Evolutionary conservation across 2,113 vertebrate genomes (phyloP).

Genomic region (Rhabdornis inornatus): DNA sequence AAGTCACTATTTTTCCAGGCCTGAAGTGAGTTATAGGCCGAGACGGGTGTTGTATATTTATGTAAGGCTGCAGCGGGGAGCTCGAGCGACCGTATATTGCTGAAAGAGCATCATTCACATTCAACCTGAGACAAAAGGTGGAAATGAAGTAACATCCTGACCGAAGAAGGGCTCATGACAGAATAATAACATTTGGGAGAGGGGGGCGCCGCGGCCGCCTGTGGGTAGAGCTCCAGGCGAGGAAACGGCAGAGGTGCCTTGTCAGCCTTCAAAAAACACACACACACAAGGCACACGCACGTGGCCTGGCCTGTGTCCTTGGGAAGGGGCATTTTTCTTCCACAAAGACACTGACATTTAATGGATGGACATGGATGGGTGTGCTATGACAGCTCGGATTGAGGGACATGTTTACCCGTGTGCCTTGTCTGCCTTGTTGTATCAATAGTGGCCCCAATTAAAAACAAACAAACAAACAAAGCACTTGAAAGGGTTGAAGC

Average conservation of each 20-base stretch:
- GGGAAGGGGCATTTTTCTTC: conserved; percentile 74
- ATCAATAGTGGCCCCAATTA: not conserved
- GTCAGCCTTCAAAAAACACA: conserved; percentile 79
- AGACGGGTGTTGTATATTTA: conserved; percentile 96
- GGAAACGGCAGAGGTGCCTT: conserved; percentile 88
- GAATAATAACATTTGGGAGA: conserved; percentile 91
- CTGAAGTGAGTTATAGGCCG: conserved; percentile 86
- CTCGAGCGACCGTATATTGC: conserved; percentile 93
- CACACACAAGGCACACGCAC: conserved; percentile 31
- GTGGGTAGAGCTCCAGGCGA: conserved; percentile 76
- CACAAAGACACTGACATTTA: conserved; percentile 27
- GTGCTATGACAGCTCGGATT: not conserved
- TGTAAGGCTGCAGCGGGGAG: conserved; percentile 91
- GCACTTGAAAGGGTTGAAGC: not conserved
- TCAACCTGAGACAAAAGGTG: conserved; percentile 96
- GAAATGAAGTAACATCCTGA: conserved; percentile 99
- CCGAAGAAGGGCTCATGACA: conserved; percentile 88
- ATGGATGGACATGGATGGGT: not conserved
- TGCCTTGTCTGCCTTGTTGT: not conserved
- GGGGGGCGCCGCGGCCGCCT: conserved; percentile 68
- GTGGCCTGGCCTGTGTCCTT: conserved; percentile 69
- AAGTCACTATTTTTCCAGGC: conserved; percentile 97
- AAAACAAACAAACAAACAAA: not conserved
- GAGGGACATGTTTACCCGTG: not conserved
- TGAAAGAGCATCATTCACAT: conserved; percentile 96